phyloP scores from a whole-genome alignment of 1,140 invertebrate species.

The Parasteatoda tepidariorum region DNA sequence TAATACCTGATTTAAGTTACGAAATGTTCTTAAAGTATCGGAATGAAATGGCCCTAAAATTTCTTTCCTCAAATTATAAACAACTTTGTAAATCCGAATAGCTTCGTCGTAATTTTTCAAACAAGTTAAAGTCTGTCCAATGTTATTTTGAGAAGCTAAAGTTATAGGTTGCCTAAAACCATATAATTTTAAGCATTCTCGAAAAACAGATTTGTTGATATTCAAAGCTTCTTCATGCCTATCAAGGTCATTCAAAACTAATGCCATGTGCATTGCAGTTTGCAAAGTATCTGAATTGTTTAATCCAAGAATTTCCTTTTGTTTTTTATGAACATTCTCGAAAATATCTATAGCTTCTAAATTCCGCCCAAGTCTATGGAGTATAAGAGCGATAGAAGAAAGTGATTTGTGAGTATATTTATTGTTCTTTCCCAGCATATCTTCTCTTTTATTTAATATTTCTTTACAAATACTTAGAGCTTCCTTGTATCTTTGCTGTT shows the following conservation, averaged over 20 bases:
- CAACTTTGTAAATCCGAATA: constrained; percentile 58
- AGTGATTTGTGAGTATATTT: constrained; percentile 61
- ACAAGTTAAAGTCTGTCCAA: constrained; percentile 1
- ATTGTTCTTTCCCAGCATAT: constrained; percentile 62
- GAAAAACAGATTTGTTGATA: constrained; percentile 6
- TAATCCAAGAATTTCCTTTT: constrained; percentile 62
- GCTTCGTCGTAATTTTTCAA: constrained; percentile 23
- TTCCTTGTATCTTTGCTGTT: constrained; percentile 53
- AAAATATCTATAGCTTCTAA: constrained; percentile 64
- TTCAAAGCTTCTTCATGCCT: constrained; percentile 63
- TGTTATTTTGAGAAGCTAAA: constrained; percentile 30
- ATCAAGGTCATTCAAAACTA: constrained; percentile 57
- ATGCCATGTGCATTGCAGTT: constrained; percentile 62
- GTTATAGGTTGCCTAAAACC: constrained; percentile 5
- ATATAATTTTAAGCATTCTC: background rate
- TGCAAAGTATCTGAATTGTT: constrained; percentile 60
- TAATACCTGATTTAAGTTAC: constrained; percentile 35
- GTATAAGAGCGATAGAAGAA: constrained; percentile 62
- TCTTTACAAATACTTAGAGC: constrained; percentile 59
- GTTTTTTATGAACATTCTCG: constrained; percentile 62
- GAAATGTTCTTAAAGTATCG: constrained; percentile 63
- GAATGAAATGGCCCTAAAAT: constrained; percentile 63
- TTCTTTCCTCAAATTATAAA: constrained; percentile 62
- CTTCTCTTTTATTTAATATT: constrained; percentile 60
- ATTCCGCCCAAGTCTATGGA: constrained; percentile 61